Conservation (phyloP, 2,113 vertebrate species). For the Tragulus kanchil region DNA sequence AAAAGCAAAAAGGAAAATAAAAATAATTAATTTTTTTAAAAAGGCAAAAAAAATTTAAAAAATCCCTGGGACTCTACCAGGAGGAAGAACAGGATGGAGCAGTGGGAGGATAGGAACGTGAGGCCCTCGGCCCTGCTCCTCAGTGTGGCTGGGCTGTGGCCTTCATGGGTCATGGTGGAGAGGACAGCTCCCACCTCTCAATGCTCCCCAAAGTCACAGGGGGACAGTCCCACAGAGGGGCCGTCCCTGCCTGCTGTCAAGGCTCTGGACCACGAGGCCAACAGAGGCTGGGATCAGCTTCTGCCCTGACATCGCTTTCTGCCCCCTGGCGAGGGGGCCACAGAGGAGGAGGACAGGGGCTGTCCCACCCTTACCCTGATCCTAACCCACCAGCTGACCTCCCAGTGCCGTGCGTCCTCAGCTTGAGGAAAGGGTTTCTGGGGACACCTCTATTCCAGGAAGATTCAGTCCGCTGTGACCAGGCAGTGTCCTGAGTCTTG, state of each 20-base stretch:
- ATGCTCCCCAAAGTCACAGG: not conserved
- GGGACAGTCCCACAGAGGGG: not conserved
- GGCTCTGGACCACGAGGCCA: not conserved
- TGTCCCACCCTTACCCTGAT: not conserved
- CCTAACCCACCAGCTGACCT: not conserved
- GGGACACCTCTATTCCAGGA: not conserved
- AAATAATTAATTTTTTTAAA: too few relatives aligned
- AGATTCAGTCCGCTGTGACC: not conserved
- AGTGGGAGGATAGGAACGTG: not conserved
- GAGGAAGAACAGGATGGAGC: not conserved
- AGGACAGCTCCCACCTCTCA: not conserved
- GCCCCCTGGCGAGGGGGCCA: not conserved
- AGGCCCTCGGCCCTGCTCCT: too few relatives aligned
- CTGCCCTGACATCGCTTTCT: not conserved
- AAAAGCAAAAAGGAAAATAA: too few relatives aligned
- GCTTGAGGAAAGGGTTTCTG: not conserved
- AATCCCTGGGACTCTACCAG: not conserved
- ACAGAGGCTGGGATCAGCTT: not conserved
- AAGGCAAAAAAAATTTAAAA: not conserved
- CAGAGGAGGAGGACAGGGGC: not conserved
- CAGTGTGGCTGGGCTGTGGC: not conserved
- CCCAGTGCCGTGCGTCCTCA: not conserved
- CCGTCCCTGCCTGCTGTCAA: not conserved
- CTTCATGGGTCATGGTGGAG: not conserved
- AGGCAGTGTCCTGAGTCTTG: not conserved